Percentiles rank a stretch among this genome's conserved stretches.
phyloP scores from a whole-genome alignment of 2,888 invertebrate species.

The Amblyjoppa proteus region DNA sequence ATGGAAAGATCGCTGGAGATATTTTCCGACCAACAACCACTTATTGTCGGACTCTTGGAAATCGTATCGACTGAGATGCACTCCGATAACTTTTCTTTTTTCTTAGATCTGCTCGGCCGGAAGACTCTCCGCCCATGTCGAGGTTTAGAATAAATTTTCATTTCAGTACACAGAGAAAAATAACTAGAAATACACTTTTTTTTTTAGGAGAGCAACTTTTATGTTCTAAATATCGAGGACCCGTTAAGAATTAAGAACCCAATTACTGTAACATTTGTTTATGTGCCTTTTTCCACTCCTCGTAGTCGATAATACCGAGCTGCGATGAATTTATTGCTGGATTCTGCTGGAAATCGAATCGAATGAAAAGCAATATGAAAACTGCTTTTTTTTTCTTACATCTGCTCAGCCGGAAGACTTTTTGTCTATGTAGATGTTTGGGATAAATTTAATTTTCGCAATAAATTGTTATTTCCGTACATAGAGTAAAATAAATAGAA shows the following conservation, averaged over 20 bases:
- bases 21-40: not conserved
- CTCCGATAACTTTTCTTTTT: not conserved
- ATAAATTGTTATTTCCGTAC: too few relatives aligned
- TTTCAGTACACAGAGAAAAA: too few relatives aligned
- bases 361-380: not conserved
- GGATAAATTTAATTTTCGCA: too few relatives aligned
- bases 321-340: not conserved
- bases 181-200: too few relatives aligned
- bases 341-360: not conserved
- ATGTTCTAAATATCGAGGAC: too few relatives aligned
- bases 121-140: not conserved
- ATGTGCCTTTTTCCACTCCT: not conserved
- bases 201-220: too few relatives aligned
- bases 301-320: not conserved
- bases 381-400: not conserved
- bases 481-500: too few relatives aligned
- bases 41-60: not conserved
- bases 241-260: too few relatives aligned
- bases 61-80: not conserved
- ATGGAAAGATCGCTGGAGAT: conserved; percentile 3
- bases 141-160: not conserved
- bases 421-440: too few relatives aligned
- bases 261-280: not conserved
- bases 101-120: not conserved
- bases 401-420: too few relatives aligned